These are phyloP conservation scores for Hyles euphorbiae DNA, from an alignment of 1,140 invertebrate species.

Conservation along the genomic window DNA sequence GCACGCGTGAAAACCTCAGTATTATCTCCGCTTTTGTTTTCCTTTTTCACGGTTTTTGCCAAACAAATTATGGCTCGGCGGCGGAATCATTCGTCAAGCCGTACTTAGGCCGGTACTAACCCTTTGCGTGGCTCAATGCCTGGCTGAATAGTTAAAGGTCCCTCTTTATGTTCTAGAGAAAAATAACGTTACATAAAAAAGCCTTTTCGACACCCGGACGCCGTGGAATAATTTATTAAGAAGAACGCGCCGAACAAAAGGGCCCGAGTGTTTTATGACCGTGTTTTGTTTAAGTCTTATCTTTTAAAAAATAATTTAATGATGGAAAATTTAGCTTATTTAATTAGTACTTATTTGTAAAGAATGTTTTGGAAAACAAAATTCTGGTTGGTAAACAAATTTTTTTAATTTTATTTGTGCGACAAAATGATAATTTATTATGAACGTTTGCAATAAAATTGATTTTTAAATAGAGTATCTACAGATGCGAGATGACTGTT, in stretches of 20 bases:
- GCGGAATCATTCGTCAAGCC: slow-evolving; percentile 15
- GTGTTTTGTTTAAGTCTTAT: slow-evolving; percentile 9
- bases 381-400: too few relatives aligned
- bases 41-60: neutral
- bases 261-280: slow-evolving; percentile 25
- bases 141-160: slow-evolving; percentile 29
- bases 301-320: too few relatives aligned
- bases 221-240: slow-evolving; percentile 39
- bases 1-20: neutral
- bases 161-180: slow-evolving; percentile 30
- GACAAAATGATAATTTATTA: too few relatives aligned
- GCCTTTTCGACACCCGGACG: slow-evolving; percentile 34
- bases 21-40: neutral
- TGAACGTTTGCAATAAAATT: too few relatives aligned
- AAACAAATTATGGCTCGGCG: slow-evolving; percentile 11
- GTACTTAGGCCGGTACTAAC: slow-evolving; percentile 18
- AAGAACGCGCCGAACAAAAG: slow-evolving; percentile 28
- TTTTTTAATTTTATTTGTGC: too few relatives aligned
- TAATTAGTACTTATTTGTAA: too few relatives aligned
- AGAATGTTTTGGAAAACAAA: too few relatives aligned
- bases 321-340: too few relatives aligned
- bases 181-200: slow-evolving; percentile 34
- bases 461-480: too few relatives aligned
- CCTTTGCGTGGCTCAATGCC: slow-evolving; percentile 17
- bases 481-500: too few relatives aligned